These are phyloP conservation scores for Alethe diademata DNA, from an alignment of 2,113 vertebrate species.

Conservation along the genomic window DNA sequence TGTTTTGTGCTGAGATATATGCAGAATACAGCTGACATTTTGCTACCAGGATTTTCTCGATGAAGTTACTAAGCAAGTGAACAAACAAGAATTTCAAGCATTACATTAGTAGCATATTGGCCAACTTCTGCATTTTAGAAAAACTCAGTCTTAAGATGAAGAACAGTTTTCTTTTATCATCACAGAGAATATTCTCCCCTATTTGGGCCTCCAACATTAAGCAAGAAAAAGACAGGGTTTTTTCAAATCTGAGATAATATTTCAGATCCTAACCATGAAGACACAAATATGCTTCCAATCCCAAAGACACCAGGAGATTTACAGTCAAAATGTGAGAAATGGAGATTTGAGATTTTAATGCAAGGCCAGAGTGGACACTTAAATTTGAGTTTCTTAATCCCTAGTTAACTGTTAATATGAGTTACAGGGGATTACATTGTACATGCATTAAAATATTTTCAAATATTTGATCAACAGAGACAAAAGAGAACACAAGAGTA, in stretches of 20 bases:
- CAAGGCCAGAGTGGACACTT: neutral
- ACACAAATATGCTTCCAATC: neutral
- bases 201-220: neutral
- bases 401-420: neutral
- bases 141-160: neutral
- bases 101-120: neutral
- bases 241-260: neutral
- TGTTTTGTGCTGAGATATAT: neutral
- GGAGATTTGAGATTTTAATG: neutral
- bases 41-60: neutral
- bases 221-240: neutral
- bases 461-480: neutral
- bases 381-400: neutral
- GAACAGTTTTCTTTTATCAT: neutral
- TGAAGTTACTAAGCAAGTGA: neutral
- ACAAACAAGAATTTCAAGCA: neutral
- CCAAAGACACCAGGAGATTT: neutral
- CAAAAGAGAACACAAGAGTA: neutral
- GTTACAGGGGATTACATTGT: neutral
- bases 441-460: neutral
- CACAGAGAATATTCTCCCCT: neutral
- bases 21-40: neutral
- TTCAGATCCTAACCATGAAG: neutral
- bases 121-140: neutral
- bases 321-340: neutral